Percentiles rank a stretch among this genome's conserved stretches.
These are phyloP conservation scores for Orthosia gracilis DNA, from an alignment of 2,888 invertebrate genomes.

Conservation along the genomic window DNA sequence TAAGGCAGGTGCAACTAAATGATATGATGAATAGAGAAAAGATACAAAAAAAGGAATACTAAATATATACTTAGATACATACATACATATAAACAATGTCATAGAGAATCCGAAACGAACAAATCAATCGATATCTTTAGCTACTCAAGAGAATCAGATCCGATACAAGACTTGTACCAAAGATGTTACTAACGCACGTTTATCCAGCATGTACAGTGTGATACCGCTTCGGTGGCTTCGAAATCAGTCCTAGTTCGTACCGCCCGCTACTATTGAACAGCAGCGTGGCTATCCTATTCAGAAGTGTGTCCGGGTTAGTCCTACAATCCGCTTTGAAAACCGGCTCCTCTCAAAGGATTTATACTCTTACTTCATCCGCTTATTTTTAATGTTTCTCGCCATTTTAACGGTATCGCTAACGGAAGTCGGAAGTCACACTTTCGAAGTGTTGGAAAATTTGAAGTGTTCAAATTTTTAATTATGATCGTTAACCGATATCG, in stretches of 20 bases:
- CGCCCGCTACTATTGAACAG: not conserved
- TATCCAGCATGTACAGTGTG: slow-evolving; percentile 28
- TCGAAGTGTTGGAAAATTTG: not conserved
- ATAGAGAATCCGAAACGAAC: too few relatives aligned
- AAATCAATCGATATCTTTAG: not conserved
- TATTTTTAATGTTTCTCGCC: slow-evolving; percentile 40
- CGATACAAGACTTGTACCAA: not conserved
- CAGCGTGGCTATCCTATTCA: slow-evolving; percentile 37
- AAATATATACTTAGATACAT: too few relatives aligned
- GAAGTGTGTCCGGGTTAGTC: slow-evolving; percentile 40
- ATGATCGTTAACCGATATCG: not conserved
- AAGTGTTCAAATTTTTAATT: slow-evolving; percentile 14
- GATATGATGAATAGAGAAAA: too few relatives aligned
- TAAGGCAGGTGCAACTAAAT: too few relatives aligned
- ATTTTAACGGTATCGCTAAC: slow-evolving; percentile 13
- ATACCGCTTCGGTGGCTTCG: slow-evolving; percentile 10
- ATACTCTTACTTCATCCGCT: slow-evolving; percentile 37
- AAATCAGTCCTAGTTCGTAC: slow-evolving; percentile 7
- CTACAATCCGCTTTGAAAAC: slow-evolving; percentile 37
- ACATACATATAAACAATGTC: too few relatives aligned
- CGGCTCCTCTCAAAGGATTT: slow-evolving; percentile 41
- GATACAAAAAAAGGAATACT: too few relatives aligned
- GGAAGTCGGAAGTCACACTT: slow-evolving; percentile 17
- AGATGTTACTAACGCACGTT: slow-evolving; percentile 21
- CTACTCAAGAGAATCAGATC: slow-evolving; percentile 14